Evolutionary conservation across 2,888 invertebrate genomes (phyloP), one percentile per base, ranked within the genome.

Genomic region (Abrostola tripartita): DNA sequence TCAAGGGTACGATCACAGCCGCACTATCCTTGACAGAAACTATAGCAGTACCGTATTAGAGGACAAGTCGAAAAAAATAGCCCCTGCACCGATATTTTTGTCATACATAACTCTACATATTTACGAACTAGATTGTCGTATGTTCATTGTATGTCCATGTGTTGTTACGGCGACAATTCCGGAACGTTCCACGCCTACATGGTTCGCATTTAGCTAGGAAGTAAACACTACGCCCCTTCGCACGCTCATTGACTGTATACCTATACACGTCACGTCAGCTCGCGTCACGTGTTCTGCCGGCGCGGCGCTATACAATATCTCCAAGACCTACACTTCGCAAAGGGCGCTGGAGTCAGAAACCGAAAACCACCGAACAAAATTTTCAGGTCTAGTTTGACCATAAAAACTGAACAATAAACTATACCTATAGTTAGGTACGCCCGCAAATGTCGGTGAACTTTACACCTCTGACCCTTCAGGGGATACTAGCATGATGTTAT

Each of bases 221-320:
- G 64, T 68, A 68, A 74, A 74, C 47, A 56, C 41, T 60, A 52
- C 74, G 74, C 75, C 72, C 75, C 47, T 61, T 72, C 76, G 40
- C 72, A 72, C 72, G 75, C 41, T 71, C 59, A 75, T 75, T 75
- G 72, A 61, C n/a, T 35, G 37, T 9, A 9, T 24, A 14, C 37
- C 57, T 74, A 70, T 65, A 37, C 37, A 14, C 12, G 37, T 52
- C 37, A 9, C n/a, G 6, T 36, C 50, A 50, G 5, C 2, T 7
- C 47, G 8, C 35, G 41, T 41, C 47, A 24, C 35, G 41, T 41
- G 41, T 41, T n/a, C 11, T n/a, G 41, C 6, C 41, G 41, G 41
- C 44, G 44, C 41, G 41, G 41, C 44, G 44, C 14, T 9, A 47
- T 9, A 24, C 9, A 24, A 5, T 10, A 47, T 9, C 12, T 24